These are phyloP conservation scores for Emydura subglobosa DNA, from an alignment of 2,113 vertebrate genomes.

Conservation along the genomic window DNA sequence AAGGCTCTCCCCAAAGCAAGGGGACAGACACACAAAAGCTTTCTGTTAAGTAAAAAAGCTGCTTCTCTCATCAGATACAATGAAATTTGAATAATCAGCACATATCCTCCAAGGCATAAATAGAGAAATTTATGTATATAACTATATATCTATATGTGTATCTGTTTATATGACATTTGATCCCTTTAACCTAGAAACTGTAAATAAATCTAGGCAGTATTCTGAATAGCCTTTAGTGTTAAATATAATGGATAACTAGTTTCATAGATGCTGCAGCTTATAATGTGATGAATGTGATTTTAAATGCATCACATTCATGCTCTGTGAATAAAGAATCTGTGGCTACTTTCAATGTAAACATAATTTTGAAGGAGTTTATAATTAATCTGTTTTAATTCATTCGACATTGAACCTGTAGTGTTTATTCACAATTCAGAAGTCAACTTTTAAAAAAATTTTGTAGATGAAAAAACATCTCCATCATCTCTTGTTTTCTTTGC, in stretches of 20 bases:
- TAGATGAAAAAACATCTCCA: slow-evolving; percentile 28
- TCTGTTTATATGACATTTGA: neutral
- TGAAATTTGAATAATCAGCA: slow-evolving; percentile 41
- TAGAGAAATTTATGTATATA: neutral
- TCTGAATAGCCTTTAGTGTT: slow-evolving; percentile 56
- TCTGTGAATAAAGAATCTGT: slow-evolving; percentile 40
- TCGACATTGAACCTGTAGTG: slow-evolving; percentile 35
- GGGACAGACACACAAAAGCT: neutral
- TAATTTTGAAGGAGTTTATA: slow-evolving; percentile 25
- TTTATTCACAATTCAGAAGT: slow-evolving; percentile 55
- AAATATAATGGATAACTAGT: slow-evolving; percentile 57
- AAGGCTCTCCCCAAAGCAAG: slow-evolving; percentile 18
- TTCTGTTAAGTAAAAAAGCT: neutral
- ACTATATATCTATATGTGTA: neutral
- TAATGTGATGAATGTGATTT: slow-evolving; percentile 40
- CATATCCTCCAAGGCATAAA: neutral
- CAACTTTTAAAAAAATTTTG: neutral
- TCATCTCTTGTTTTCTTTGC: slow-evolving; percentile 31
- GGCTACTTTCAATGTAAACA: slow-evolving; percentile 44
- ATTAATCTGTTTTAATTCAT: slow-evolving; percentile 69
- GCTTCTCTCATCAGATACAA: neutral
- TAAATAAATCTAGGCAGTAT: slow-evolving; percentile 26
- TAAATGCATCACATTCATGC: slow-evolving; percentile 9
- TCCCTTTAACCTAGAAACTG: slow-evolving; percentile 42
- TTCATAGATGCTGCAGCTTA: slow-evolving; percentile 51